phyloP scores from a whole-genome alignment of 2,113 vertebrate species.

The Etheostoma spectabile region DNA sequence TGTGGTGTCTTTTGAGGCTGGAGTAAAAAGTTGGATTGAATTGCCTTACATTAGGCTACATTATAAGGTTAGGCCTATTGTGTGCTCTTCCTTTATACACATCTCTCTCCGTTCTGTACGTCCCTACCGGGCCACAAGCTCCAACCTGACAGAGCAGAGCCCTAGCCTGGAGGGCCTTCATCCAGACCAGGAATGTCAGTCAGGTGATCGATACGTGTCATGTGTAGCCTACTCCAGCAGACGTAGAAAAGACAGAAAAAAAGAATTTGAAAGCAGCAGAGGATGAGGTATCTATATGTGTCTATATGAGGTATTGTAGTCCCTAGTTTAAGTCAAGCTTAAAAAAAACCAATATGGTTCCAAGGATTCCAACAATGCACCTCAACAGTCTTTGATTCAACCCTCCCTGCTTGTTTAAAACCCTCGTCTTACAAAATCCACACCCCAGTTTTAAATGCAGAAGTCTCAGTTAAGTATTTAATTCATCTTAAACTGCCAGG shows the following conservation, averaged over 20 bases:
- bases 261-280: background rate
- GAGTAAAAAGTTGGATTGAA: background rate
- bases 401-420: background rate
- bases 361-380: background rate
- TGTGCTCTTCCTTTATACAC: background rate
- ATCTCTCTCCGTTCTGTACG: conserved; percentile 1
- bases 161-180: conserved; percentile 43
- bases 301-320: background rate
- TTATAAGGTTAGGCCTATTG: background rate
- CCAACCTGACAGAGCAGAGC: conserved; percentile 33
- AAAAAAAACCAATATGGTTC: background rate
- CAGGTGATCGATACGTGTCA: conserved; percentile 23
- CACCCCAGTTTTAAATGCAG: background rate
- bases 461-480: background rate
- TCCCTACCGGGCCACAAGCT: conserved; percentile 42
- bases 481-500: background rate
- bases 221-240: background rate
- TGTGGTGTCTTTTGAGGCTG: background rate
- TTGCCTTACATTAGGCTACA: background rate
- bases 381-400: background rate
- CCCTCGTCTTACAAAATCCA: background rate
- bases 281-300: background rate
- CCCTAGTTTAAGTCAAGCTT: background rate
- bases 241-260: background rate
- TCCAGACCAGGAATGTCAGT: conserved; percentile 35